Conservation (phyloP, 1,140 invertebrate genomes). For the Cecropterus lyciades region DNA sequence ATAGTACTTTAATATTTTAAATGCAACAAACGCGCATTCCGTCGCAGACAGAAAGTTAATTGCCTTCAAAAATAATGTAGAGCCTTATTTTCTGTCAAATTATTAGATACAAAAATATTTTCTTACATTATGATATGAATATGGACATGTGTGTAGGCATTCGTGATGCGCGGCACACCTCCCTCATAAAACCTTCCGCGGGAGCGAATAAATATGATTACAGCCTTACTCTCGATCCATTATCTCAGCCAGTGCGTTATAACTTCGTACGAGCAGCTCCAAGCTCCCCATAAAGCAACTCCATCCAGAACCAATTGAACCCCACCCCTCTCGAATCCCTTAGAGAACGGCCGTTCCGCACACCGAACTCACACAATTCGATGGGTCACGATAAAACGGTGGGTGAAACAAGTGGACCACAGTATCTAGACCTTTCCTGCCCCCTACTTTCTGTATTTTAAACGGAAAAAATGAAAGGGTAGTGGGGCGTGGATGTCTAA, state of each 20-base stretch:
- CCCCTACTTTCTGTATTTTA: constrained; percentile 9
- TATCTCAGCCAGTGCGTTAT: constrained; percentile 32
- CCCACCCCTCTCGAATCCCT: constrained; percentile 5
- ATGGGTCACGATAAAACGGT: constrained; percentile 22
- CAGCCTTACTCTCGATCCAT: constrained; percentile 26
- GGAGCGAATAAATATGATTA: constrained; percentile 32
- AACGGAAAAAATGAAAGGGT: constrained; percentile 9
- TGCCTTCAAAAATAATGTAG: no score
- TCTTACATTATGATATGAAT: background rate
- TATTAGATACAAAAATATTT: background rate
- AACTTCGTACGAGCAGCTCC: constrained; percentile 24
- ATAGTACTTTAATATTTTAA: no score
- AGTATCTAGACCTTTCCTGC: constrained; percentile 13
- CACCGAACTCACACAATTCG: constrained; percentile 15
- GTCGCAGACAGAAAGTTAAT: no score
- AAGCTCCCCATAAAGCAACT: constrained; percentile 15
- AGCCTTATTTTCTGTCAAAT: no score
- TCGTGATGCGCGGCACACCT: constrained; percentile 22
- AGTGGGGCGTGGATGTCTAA: constrained; percentile 15
- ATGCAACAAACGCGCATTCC: no score
- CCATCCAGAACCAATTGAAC: constrained; percentile 20
- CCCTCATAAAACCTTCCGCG: constrained; percentile 28
- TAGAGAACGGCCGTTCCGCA: constrained; percentile 2
- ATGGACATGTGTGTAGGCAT: background rate
- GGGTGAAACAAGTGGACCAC: constrained; percentile 17